A percentile compares a stretch with the other conserved stretches of the same genome.
Evolutionary conservation across 2,113 vertebrate species (phyloP).

Genomic region (Potamarius usumacintae): DNA sequence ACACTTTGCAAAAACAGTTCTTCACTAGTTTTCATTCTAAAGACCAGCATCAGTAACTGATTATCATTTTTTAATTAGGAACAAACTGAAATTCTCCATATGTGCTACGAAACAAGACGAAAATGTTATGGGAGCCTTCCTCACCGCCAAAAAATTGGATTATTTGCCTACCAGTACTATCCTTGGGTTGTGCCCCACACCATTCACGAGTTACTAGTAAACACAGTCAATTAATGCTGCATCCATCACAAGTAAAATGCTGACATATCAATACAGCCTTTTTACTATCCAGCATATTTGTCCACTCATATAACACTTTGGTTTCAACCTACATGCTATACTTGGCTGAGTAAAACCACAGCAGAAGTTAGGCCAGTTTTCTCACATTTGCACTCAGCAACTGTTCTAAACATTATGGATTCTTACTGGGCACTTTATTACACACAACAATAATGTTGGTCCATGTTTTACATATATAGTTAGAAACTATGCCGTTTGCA

Average conservation of each 20-base stretch:
- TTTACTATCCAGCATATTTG: slow-evolving; percentile 7
- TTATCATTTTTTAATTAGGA: not conserved
- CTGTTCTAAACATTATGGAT: not conserved
- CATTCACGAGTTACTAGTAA: not conserved
- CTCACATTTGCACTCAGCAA: not conserved
- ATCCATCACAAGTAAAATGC: slow-evolving; percentile 8
- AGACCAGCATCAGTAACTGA: not conserved
- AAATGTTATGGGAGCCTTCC: not conserved
- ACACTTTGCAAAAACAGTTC: too few species aligned
- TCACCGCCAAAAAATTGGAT: not conserved
- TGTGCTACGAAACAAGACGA: not conserved
- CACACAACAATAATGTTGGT: not conserved
- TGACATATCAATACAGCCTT: not conserved
- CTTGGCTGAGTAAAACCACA: not conserved
- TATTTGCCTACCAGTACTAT: not conserved
- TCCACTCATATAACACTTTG: not conserved
- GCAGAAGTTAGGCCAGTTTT: not conserved
- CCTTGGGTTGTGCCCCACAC: not conserved
- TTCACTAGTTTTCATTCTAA: not conserved
- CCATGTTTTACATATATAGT: not conserved
- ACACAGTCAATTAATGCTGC: not conserved
- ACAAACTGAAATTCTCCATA: not conserved
- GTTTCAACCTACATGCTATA: not conserved
- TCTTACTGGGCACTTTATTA: not conserved
- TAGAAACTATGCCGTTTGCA: not conserved